Evolutionary conservation across 2,113 vertebrate species (phyloP), one percentile per base, ranked within the genome.

Genomic region (Perognathus longimembris): DNA sequence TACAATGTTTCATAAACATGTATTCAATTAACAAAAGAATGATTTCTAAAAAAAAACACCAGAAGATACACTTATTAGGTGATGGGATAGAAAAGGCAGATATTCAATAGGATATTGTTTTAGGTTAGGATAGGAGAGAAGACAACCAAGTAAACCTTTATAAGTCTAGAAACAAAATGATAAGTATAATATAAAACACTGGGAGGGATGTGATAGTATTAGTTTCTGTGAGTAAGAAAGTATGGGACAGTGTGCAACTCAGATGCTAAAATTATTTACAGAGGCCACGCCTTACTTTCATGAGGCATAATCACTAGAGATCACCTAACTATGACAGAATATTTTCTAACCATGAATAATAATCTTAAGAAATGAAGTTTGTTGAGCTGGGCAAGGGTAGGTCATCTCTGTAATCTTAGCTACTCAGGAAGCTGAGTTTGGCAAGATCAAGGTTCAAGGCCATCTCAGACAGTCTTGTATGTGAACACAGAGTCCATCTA

Each of bases 81-180:
- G 69, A 83, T 40, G 77, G 32, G 50, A 2, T 66, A n/a, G 61
- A 63, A 76, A 20, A 30, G 34, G 8, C 28, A 54, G 38, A 82
- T 80, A 77, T 81, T 90, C 11, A 88, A 38, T 59, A 78, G 73
- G 21, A 36, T 18, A 40, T 64, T 90, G n/a, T 54, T 82, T 90
- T 59, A 85, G 45, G 26, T 88, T 85, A 63, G 9, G 57, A 21
- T 26, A 78, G 21, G 57, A 5, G 5, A 7, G 69, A 59, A 78
- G 40, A 57, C 7, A 85, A 81, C 34, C 24, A 73, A 15, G 7
- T 22, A 61, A 34, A 88, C 54, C 5, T 81, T 84, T 30, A 85
- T 26, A 73, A 22, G 24, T 12, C 59, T 40, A 67, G 38, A 67
- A 85, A 1, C 30, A 69, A 91, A 45, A 17, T 22, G 64, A 8